Percentiles rank a stretch among this genome's conserved stretches.
These are phyloP conservation scores for Amphiprion percula DNA, from an alignment of 2,113 vertebrate species.

Conservation along the genomic window DNA sequence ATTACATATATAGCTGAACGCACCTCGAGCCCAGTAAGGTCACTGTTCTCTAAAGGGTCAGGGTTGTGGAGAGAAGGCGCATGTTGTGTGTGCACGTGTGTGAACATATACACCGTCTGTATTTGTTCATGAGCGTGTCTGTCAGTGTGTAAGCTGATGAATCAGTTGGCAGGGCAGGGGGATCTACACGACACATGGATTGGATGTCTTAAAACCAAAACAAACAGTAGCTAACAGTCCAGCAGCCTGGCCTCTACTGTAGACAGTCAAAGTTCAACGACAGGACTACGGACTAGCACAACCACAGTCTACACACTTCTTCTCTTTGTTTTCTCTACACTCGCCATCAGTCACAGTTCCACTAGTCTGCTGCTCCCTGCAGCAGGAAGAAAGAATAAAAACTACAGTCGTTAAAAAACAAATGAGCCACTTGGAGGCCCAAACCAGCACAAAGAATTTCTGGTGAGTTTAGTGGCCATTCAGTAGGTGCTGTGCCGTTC, in stretches of 20 bases:
- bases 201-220: slow-evolving; percentile 67
- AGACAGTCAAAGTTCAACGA: slow-evolving; percentile 73
- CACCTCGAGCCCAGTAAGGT: slow-evolving; percentile 85
- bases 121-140: slow-evolving; percentile 32
- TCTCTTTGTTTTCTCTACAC: slow-evolving; percentile 58
- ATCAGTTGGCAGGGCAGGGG: slow-evolving; percentile 39
- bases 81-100: slow-evolving; percentile 56
- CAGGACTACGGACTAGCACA: slow-evolving; percentile 77
- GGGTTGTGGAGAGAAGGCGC: slow-evolving; percentile 78
- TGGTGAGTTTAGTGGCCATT: slow-evolving; percentile 68
- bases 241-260: slow-evolving; percentile 75
- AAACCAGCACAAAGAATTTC: slow-evolving; percentile 55
- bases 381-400: not conserved
- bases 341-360: slow-evolving; percentile 58
- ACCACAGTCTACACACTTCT: slow-evolving; percentile 78
- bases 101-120: slow-evolving; percentile 15
- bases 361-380: slow-evolving; percentile 30
- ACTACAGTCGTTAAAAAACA: slow-evolving; percentile 43
- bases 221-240: slow-evolving; percentile 70
- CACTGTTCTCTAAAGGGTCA: slow-evolving; percentile 78
- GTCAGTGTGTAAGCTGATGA: slow-evolving; percentile 54
- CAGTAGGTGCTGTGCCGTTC: slow-evolving; percentile 88
- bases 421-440: slow-evolving; percentile 36
- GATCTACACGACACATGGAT: slow-evolving; percentile 51
- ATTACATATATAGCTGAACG: slow-evolving; percentile 71